phyloP scores from a whole-genome alignment of 2,113 vertebrate genomes.

The Myrmecophaga tridactyla region DNA sequence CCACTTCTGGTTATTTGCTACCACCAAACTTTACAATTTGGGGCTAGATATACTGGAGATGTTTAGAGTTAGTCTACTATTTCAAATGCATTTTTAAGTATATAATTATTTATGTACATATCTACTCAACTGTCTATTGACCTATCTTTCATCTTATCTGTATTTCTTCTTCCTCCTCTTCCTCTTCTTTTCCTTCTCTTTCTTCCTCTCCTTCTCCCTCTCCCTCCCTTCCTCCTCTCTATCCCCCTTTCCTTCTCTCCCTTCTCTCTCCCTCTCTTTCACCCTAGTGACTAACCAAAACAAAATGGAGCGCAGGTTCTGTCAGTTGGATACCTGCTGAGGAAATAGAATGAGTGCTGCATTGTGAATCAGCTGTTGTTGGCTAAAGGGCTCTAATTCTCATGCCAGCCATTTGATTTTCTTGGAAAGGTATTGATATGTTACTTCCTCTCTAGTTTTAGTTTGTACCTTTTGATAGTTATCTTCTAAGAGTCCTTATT shows the following conservation, averaged over 20 bases:
- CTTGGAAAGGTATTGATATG: not conserved
- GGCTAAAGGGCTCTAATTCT: not conserved
- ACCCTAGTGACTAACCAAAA: not conserved
- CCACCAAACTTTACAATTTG: not conserved
- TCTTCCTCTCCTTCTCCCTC: not conserved
- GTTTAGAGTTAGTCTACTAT: not conserved
- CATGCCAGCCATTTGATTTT: not conserved
- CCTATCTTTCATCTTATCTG: not conserved
- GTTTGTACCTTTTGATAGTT: not conserved
- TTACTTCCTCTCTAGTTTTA: not conserved
- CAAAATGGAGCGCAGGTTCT: not conserved
- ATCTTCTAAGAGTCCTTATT: too few relatives aligned
- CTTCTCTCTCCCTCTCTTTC: rapidly evolving
- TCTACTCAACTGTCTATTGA: not conserved
- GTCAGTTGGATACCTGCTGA: not conserved
- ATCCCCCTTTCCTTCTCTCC: not conserved
- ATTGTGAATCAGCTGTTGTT: not conserved
- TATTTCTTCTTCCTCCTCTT: not conserved
- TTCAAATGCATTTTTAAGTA: not conserved
- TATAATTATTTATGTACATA: not conserved
- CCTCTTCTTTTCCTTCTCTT: not conserved
- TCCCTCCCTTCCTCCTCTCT: too few relatives aligned
- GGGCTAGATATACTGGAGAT: not conserved
- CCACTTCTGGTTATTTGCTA: not conserved
- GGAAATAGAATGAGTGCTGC: not conserved